Evolutionary conservation across 2,797 vertebrate genomes (phyloP).

Genomic region (Bovichtus variegatus): DNA sequence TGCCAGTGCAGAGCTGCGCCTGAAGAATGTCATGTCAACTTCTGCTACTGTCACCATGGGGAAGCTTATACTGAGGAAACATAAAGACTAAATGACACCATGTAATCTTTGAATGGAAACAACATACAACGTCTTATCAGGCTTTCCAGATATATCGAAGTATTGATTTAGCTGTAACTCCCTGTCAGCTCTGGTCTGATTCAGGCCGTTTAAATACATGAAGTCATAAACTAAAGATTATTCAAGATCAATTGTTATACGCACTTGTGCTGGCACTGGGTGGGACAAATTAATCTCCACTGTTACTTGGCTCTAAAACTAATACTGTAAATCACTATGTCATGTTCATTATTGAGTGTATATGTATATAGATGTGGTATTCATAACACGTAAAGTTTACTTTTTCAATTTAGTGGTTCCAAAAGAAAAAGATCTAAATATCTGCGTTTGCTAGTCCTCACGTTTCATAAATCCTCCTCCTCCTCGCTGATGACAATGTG

Average conservation of each 20-base stretch:
- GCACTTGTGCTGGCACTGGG: not conserved
- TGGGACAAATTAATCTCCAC: not conserved
- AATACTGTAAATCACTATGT: not conserved
- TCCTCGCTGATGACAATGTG: not conserved
- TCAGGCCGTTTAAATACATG: not conserved
- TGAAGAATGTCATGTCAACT: not conserved
- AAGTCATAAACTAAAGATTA: conserved; percentile 17
- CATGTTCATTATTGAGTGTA: conserved; percentile 5
- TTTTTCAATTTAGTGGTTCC: not conserved
- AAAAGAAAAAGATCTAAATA: not conserved
- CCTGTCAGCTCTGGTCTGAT: not conserved
- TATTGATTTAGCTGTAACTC: conserved; percentile 1
- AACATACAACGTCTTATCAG: not conserved
- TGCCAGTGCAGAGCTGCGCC: too few relatives aligned
- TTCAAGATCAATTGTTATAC: not conserved
- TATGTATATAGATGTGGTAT: too few relatives aligned
- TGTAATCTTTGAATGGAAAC: not conserved
- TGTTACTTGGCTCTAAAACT: not conserved
- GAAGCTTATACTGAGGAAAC: not conserved
- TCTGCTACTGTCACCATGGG: not conserved
- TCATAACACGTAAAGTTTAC: not conserved
- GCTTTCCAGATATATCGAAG: not conserved
- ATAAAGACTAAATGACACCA: not conserved
- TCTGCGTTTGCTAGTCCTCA: conserved; percentile 8
- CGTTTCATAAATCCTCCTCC: conserved; percentile 18